Evolutionary conservation across 2,888 invertebrate genomes (phyloP).

Genomic region (Phoenoteleia sp.): DNA sequence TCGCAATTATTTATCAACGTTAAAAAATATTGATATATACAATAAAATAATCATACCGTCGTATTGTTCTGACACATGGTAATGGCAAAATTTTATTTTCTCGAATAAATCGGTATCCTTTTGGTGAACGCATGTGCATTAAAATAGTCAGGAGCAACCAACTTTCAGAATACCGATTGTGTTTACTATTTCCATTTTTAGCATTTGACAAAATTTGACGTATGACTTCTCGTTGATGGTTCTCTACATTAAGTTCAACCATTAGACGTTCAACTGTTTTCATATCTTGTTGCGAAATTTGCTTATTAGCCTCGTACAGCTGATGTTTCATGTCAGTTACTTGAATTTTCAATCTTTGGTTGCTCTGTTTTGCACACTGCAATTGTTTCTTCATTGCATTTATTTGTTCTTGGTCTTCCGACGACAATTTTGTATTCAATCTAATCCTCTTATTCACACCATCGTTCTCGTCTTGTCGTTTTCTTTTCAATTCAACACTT

Average conservation of each 20-base stretch:
- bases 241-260: background rate
- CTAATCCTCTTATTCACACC: background rate
- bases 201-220: no score
- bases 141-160: slow-evolving; percentile 36
- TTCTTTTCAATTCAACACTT: slow-evolving; percentile 12
- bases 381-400: background rate
- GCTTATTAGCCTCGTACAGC: background rate
- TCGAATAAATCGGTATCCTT: slow-evolving; percentile 18
- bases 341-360: background rate
- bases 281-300: background rate
- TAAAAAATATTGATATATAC: no score
- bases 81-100: slow-evolving; percentile 31
- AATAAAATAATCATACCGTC: no score
- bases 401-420: background rate
- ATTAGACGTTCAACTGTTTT: background rate
- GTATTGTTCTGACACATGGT: slow-evolving; percentile 24
- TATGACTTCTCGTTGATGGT: no score
- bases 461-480: background rate
- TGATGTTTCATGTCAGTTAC: background rate
- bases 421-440: background rate
- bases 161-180: slow-evolving; percentile 27
- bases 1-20: no score
- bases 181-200: no score
- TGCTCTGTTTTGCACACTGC: background rate
- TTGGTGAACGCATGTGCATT: slow-evolving; percentile 36